A percentile compares a stretch with the other conserved stretches of the same genome.
These are phyloP conservation scores for Bombus waltoni DNA, from an alignment of 1,140 invertebrate species.

Conservation along the genomic window DNA sequence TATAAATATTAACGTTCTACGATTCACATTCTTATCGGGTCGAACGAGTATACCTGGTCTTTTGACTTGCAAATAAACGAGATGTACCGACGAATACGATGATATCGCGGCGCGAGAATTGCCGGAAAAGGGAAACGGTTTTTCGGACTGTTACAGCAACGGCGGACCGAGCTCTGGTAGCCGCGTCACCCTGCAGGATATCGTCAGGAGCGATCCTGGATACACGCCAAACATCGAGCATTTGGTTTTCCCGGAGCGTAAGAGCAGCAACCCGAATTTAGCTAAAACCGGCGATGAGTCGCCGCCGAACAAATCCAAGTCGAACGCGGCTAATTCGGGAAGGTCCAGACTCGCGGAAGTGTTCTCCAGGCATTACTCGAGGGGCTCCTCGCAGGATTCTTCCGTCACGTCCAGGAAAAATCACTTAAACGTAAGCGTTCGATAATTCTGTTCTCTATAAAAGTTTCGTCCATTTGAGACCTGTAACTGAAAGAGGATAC, in stretches of 20 bases:
- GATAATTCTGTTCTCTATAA: neutral
- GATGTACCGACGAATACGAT: neutral
- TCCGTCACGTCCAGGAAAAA: constrained; percentile 72
- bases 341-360: constrained; percentile 83
- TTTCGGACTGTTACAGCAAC: constrained; percentile 69
- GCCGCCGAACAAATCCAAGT: constrained; percentile 71
- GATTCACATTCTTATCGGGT: neutral
- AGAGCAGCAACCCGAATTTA: constrained; percentile 80
- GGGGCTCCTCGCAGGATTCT: constrained; percentile 76
- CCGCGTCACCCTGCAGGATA: constrained; percentile 78
- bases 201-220: constrained; percentile 81
- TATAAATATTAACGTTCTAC: constrained; percentile 22
- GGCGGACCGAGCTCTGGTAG: constrained; percentile 69
- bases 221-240: constrained; percentile 85
- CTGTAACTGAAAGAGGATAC: too few relatives aligned
- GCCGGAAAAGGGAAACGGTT: neutral
- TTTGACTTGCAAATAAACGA: neutral
- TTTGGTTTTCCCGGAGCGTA: constrained; percentile 83
- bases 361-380: constrained; percentile 77
- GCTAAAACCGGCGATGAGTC: constrained; percentile 66
- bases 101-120: neutral
- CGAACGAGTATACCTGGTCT: neutral
- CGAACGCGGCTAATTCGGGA: constrained; percentile 63
- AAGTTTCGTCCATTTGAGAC: too few relatives aligned
- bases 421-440: constrained; percentile 75